Base-by-base conservation (phyloP, 2,888 invertebrate species). In the Tethea ocularis region DNA sequence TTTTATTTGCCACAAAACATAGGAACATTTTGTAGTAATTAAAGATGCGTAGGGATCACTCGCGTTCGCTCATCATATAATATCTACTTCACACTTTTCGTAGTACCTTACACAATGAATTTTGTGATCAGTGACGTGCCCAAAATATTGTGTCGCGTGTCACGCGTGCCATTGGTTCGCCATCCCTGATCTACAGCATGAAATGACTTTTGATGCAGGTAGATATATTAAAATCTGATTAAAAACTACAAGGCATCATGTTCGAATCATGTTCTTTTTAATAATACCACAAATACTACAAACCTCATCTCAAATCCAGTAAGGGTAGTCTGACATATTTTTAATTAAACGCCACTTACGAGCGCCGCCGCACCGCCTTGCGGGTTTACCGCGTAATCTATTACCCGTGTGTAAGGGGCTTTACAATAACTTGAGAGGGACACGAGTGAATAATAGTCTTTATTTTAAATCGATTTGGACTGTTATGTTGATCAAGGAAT, bases 291-390 rank as follows among this genome's bases (percentile, higher is more conserved):
- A 4, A 46, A 46, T 46, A 46, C 41, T 46, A 46, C 8, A 46
- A 46, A 46, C 20, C 46, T 46, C 46, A 46, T 46, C 46, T 8
- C 46, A 46, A 46, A 46, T 46, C 46, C 46, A 38, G 26, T 29
- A 29, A 29, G 13, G 46, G 46, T 46, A 46, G 46, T 20, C 46
- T 87, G 90, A 89, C 90, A 86, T 84, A 86, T 88, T 89, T 89
- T 88, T 88, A 88, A 89, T 89, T 89, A 89, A 88, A 88, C 73
- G 84, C 86, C 85, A 86, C 84, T 87, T 85, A 80, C 77, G 67
- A 66, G n/a, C n/a, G n/a, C n/a, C n/a, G n/a, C n/a, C 66, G 67
- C 67, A n/a, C 68, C 60, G 66, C 69, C 69, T 56, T 57, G 69
- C 64, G 66, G 66, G 59, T 67, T 69, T 64, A 61, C 69, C 59